These are phyloP conservation scores for Saturnia japonica DNA, from an alignment of 2,888 invertebrate genomes.

Conservation along the genomic window DNA sequence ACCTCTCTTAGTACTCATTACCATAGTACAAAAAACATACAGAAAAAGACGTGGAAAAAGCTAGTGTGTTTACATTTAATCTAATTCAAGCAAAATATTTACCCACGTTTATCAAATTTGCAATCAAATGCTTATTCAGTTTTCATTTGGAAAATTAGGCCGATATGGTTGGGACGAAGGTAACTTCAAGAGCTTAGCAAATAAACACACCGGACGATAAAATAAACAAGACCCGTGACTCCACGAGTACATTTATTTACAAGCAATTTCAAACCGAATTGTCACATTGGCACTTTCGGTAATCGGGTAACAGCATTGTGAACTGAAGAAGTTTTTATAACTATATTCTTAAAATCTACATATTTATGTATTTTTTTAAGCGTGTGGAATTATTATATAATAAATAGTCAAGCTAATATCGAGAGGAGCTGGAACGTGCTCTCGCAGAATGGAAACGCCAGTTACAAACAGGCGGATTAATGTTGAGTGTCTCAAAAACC, in stretches of 20 bases:
- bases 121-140: conserved; percentile 68
- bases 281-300: conserved; percentile 32
- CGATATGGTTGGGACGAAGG: conserved; percentile 23
- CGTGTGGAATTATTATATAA: background rate
- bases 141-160: conserved; percentile 66
- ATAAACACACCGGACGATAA: conserved; percentile 66
- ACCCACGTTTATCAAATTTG: conserved; percentile 50
- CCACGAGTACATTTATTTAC: conserved; percentile 34
- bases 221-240: conserved; percentile 64
- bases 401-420: background rate
- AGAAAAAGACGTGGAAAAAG: no score
- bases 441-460: no score
- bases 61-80: background rate
- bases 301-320: conserved; percentile 27
- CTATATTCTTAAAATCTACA: background rate
- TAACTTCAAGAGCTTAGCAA: conserved; percentile 64
- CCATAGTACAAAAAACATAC: no score
- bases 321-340: conserved; percentile 25
- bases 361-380: background rate
- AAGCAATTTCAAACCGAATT: conserved; percentile 26
- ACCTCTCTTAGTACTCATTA: no score
- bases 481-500: no score
- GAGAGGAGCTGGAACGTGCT: no score
- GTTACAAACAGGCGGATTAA: no score
- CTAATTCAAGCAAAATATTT: conserved; percentile 20